These are phyloP conservation scores for Grallaria varia DNA, from an alignment of 2,113 vertebrate genomes.

Conservation along the genomic window DNA sequence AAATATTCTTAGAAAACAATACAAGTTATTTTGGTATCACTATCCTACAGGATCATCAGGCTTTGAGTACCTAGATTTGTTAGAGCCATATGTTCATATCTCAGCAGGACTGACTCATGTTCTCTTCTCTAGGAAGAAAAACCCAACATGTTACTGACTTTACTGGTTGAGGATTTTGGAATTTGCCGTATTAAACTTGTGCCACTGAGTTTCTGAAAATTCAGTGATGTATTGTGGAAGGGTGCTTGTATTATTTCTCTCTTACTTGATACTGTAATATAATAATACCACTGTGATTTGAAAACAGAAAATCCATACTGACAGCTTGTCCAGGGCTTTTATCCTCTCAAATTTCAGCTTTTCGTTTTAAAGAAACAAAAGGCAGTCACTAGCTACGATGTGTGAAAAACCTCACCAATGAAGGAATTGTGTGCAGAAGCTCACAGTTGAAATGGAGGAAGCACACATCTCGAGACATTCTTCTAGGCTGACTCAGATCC, in stretches of 20 bases:
- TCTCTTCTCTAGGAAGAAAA: constrained; percentile 24
- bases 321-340: not conserved
- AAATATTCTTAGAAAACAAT: not conserved
- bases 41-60: not conserved
- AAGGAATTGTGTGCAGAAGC: not conserved
- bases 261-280: not conserved
- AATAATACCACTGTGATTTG: not conserved
- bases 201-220: not conserved
- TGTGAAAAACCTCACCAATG: not conserved
- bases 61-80: constrained; percentile 22
- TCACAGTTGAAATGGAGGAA: not conserved
- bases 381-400: not conserved
- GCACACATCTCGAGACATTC: not conserved
- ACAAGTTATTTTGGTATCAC: not conserved
- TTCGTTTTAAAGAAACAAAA: not conserved
- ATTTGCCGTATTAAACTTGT: not conserved
- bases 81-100: constrained; percentile 39
- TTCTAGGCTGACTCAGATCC: not conserved
- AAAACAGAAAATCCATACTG: not conserved
- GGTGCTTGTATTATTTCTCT: not conserved
- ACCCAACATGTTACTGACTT: not conserved
- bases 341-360: not conserved
- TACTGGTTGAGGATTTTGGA: not conserved
- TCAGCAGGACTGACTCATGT: constrained; percentile 43
- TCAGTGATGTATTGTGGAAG: not conserved